phyloP scores from a whole-genome alignment of 2,797 vertebrate genomes.

The Myiotriccus ornatus region DNA sequence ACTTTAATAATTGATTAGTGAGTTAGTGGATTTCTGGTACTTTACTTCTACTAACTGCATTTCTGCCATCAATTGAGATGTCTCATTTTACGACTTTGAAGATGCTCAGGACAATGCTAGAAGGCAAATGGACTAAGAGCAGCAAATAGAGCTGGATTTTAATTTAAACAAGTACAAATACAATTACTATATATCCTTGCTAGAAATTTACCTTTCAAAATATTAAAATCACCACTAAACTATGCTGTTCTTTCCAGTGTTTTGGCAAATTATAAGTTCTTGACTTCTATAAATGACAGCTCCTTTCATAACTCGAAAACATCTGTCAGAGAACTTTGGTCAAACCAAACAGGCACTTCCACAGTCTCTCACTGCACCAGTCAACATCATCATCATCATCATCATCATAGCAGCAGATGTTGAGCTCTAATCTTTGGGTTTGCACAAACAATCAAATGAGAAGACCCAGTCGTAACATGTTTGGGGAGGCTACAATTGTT shows the following conservation, averaged over 20 bases:
- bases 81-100: neutral
- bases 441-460: neutral
- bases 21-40: neutral
- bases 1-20: slow-evolving; percentile 4
- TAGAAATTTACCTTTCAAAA: slow-evolving; percentile 45
- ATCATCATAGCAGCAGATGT: neutral
- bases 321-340: slow-evolving; percentile 55
- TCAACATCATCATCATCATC: neutral
- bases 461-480: neutral
- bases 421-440: neutral
- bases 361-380: neutral
- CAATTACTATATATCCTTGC: neutral
- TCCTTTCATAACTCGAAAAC: slow-evolving; percentile 60
- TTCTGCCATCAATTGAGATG: neutral
- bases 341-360: neutral
- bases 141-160: neutral
- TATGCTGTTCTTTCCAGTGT: slow-evolving; percentile 18
- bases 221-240: neutral
- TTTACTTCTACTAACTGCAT: neutral
- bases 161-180: neutral
- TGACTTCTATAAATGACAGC: slow-evolving; percentile 65
- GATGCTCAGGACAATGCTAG: neutral
- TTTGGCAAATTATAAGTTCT: slow-evolving; percentile 53
- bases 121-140: neutral
- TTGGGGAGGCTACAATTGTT: neutral